Evolutionary conservation across 2,888 invertebrate genomes (phyloP), one percentile per base, ranked within the genome.

Genomic region (Microctonus aethiopoides): DNA sequence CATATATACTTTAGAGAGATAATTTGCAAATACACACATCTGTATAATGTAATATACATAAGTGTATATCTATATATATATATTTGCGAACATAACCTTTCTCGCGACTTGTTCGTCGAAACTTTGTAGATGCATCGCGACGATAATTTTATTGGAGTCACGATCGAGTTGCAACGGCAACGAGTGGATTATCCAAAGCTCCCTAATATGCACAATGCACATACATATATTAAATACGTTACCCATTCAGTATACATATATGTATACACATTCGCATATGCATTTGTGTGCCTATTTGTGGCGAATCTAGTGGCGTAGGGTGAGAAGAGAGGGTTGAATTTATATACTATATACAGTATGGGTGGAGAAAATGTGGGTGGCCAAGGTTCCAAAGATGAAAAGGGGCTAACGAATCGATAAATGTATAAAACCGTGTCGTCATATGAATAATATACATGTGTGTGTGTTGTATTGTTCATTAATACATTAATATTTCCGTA

Each of bases 121-220:
- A 70, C 70, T 70, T 68, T 70, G 70, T 70, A 65, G 65, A 70
- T 70, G 70, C 70, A 66, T 60, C 52, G 70, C 54, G 41, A 51
- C 65, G 70, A 70, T 70, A 65, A 70, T 70, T 70, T 70, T 65
- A 70, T 70, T 70, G 70, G 65, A 66, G 65, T 70, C 70, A 65
- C 70, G 65, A 70, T 70, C 70, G 70, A 65, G 70, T 60, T 70
- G 52, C 61, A 60, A 60, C 57, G 52, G 52, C 61, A 52, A 60
- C 46, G 65, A 70, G 60, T 46, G 39, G 59, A 36, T 65, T 39
- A 20, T 39, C 36, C 52, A 16, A 22, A 36, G 4, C 62, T 22
- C 6, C 39, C n/a, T 20, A 36, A 52, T 29, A 39, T 22, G 41
- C 29, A 65, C 51, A 29, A 26, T 20, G 20, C 46, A 29, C n/a